Evolutionary conservation across 2,888 invertebrate genomes (phyloP).

Genomic region (Pterobdella sp.): DNA sequence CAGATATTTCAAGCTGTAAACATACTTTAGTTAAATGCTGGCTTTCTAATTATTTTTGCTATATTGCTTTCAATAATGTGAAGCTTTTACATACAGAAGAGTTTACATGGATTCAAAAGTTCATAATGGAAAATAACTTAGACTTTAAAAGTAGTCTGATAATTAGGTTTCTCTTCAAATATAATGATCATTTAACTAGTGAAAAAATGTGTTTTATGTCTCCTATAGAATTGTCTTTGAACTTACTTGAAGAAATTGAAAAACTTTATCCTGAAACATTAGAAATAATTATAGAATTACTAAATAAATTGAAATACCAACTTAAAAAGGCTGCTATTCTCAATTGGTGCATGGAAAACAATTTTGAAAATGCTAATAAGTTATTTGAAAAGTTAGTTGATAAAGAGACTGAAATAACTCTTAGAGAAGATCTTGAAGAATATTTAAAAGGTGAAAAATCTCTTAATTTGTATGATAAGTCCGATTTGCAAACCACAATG

Average conservation of each 20-base stretch:
- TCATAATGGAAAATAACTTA: slow-evolving; percentile 24
- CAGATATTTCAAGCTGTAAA: slow-evolving; percentile 21
- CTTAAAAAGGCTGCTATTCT: slow-evolving; percentile 22
- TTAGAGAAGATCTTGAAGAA: slow-evolving; percentile 7
- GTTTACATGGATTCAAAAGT: slow-evolving; percentile 26
- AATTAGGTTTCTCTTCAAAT: slow-evolving; percentile 25
- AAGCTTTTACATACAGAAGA: background rate
- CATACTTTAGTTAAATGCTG: slow-evolving; percentile 26
- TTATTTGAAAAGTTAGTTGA: slow-evolving; percentile 16
- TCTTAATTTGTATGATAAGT: slow-evolving; percentile 5
- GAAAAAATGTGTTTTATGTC: slow-evolving; percentile 9
- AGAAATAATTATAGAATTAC: background rate
- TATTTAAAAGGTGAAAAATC: slow-evolving; percentile 12
- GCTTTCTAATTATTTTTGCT: slow-evolving; percentile 23
- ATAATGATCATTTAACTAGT: slow-evolving; percentile 11
- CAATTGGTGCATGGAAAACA: slow-evolving; percentile 20
- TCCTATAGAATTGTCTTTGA: slow-evolving; percentile 21
- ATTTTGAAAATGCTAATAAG: slow-evolving; percentile 17
- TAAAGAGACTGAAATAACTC: background rate
- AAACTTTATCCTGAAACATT: slow-evolving; percentile 7
- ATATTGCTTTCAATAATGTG: slow-evolving; percentile 20
- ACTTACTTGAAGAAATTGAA: slow-evolving; percentile 12
- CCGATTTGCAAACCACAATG: background rate
- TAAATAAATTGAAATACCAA: background rate
- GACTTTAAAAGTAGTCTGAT: slow-evolving; percentile 23